A percentile compares a stretch with the other conserved stretches of the same genome.
Conservation (phyloP, 30 jellyfish, hydroid and myxozoan species). For the Clytia hemisphaerica region DNA sequence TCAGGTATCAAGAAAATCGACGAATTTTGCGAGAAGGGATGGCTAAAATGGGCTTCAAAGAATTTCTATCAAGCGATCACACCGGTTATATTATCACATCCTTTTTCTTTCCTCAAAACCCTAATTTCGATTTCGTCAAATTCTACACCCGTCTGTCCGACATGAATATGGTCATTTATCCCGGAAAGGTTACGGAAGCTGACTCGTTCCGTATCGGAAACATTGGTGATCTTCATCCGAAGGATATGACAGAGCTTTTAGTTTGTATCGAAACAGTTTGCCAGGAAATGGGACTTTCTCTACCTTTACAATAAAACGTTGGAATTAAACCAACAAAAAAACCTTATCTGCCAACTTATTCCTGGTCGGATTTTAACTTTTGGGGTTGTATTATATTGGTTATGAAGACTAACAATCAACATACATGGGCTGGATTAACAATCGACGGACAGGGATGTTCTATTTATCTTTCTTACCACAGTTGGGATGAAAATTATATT, state of each 20-base stretch:
- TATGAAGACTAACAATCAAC: no score
- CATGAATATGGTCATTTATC: conserved; percentile 74
- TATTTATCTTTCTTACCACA: no score
- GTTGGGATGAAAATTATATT: no score
- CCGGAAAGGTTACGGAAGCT: conserved; percentile 93
- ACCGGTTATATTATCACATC: conserved; percentile 87
- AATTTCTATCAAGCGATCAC: conserved; percentile 62
- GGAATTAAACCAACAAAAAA: no score
- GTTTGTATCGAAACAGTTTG: conserved; percentile 71
- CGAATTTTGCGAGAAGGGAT: conserved; percentile 72
- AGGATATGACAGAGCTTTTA: conserved; percentile 67
- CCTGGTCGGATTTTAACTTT: no score
- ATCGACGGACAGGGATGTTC: no score
- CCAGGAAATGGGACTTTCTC: conserved; percentile 50
- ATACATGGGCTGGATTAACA: no score
- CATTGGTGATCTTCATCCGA: conserved; percentile 74
- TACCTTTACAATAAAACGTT: conserved; percentile 52
- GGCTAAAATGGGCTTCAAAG: conserved; percentile 82
- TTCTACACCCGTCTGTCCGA: conserved; percentile 60
- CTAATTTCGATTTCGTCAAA: conserved; percentile 53
- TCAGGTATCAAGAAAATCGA: conserved; percentile 75
- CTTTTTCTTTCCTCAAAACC: conserved; percentile 59
- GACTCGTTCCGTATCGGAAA: conserved; percentile 93
- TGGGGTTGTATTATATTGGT: no score
- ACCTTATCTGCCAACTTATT: no score